Base-by-base conservation (phyloP, 2,888 invertebrate genomes). In the Geotrupes spiniger region DNA sequence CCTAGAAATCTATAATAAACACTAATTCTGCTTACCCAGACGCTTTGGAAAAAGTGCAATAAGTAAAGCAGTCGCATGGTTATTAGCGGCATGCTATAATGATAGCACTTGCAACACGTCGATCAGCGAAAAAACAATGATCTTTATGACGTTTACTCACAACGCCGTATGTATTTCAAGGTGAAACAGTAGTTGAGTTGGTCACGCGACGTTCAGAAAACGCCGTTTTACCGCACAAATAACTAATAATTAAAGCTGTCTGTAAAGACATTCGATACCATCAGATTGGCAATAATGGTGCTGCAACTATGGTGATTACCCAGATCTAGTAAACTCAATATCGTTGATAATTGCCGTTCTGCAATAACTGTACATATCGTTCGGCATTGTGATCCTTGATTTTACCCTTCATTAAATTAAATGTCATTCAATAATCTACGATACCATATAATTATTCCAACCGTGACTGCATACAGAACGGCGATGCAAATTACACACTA, bases 141-240 rank as follows among this genome's bases (percentile, higher is more conserved):
- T 33, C 33, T 33, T 14, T 33, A 33, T 33, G 33, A 10, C 33
- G 33, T 33, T 33, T 33, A 14, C 11, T 33, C 15, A 15, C n/a
- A 33, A 10, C 33, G 12, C 15, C 14, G 33, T 33, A 36, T 44
- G 37, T 46, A 36, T 51, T 49, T 51, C 56, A 54, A 56, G 56
- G 56, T 51, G 52, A 52, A 46, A 46, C 42, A 49, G 49, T 45
- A 48, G 47, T 52, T n/a, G n/a, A 42, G 46, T 47, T 49, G 51
- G 52, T 54, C 54, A 54, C 52, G 56, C 54, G 50, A 52, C 44
- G 41, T 40, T 46, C 44, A 41, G 43, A 54, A 56, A 56, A 26
- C 14, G 14, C 21, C 27, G 39, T 41, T 49, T 21, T 25, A 25
- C 41, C 8, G 27, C 25, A 12, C 15, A 41, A 41, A 41, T 27